Conservation (phyloP, 2,113 vertebrate species). For the Paralichthys olivaceus region DNA sequence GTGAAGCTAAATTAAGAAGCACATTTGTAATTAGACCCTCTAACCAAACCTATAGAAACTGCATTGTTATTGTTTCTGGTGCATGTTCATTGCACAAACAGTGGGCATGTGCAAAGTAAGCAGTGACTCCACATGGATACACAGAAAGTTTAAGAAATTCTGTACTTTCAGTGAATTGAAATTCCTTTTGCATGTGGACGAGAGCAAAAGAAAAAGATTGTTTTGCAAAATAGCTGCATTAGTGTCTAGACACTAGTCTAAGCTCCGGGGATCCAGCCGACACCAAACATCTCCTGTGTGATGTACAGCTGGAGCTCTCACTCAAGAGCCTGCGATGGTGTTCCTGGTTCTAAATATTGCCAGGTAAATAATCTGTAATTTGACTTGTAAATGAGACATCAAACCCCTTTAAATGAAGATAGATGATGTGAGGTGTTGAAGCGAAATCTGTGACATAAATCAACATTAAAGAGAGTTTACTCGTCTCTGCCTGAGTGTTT, state of each 20-base stretch:
- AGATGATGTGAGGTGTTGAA: slow-evolving; percentile 37
- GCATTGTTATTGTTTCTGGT: too few species aligned
- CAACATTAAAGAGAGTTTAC: slow-evolving; percentile 55
- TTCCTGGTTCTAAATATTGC: slow-evolving; percentile 21
- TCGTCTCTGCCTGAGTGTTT: slow-evolving; percentile 24
- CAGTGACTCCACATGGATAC: too few species aligned
- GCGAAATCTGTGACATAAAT: slow-evolving; percentile 69
- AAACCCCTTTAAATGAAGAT: slow-evolving; percentile 60
- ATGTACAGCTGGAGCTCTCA: slow-evolving; percentile 2
- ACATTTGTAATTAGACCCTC: too few species aligned
- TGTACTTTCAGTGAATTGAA: too few species aligned
- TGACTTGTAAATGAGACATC: slow-evolving; percentile 73
- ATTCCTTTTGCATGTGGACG: too few species aligned
- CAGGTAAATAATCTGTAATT: slow-evolving; percentile 59
- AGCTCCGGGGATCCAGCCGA: neutral
- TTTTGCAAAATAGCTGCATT: too few species aligned
- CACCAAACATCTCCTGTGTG: slow-evolving; percentile 28
- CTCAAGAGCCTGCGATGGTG: neutral
- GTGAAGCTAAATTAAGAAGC: too few species aligned
- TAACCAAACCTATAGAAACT: too few species aligned
- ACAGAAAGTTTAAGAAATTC: too few species aligned
- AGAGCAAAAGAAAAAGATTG: too few species aligned
- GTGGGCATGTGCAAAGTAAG: slow-evolving; percentile 32
- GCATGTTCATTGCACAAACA: too few species aligned
- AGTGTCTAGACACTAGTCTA: too few species aligned